Conservation (phyloP, 1,140 invertebrate species). For the Bombus sylvicola region DNA sequence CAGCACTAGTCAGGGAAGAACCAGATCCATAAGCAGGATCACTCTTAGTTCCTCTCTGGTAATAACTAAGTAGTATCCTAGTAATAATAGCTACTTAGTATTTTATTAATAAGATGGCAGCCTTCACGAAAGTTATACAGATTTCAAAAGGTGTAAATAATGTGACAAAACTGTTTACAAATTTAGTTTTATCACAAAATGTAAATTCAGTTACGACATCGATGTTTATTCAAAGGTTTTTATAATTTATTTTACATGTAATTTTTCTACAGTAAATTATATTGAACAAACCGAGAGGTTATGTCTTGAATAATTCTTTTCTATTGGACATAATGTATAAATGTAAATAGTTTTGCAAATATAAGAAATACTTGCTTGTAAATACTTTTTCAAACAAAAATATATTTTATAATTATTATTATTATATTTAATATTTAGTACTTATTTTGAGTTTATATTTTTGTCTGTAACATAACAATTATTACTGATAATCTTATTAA, state of each 20-base stretch:
- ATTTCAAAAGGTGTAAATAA: constrained; percentile 63
- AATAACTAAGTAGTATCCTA: too few species aligned
- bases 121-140: constrained; percentile 61
- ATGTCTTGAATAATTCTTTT: not conserved
- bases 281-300: not conserved
- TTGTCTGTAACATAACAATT: not conserved
- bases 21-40: too few species aligned
- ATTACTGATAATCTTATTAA: not conserved
- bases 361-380: too few species aligned
- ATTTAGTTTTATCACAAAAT: constrained; percentile 60
- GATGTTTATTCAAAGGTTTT: constrained; percentile 38
- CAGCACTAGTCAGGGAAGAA: too few species aligned
- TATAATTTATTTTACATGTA: not conserved
- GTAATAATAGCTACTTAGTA: too few species aligned
- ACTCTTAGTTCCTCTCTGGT: too few species aligned
- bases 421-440: constrained; percentile 22
- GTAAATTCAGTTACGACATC: not conserved
- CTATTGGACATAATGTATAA: constrained; percentile 7
- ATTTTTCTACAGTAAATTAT: not conserved
- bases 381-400: not conserved
- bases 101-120: constrained; percentile 68
- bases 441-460: not conserved
- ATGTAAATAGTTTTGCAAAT: not conserved
- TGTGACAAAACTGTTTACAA: constrained; percentile 70
- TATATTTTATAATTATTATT: constrained; percentile 4